Base-by-base conservation (phyloP, 2,888 invertebrate genomes). In the Zaprionus bogoriensis region DNA sequence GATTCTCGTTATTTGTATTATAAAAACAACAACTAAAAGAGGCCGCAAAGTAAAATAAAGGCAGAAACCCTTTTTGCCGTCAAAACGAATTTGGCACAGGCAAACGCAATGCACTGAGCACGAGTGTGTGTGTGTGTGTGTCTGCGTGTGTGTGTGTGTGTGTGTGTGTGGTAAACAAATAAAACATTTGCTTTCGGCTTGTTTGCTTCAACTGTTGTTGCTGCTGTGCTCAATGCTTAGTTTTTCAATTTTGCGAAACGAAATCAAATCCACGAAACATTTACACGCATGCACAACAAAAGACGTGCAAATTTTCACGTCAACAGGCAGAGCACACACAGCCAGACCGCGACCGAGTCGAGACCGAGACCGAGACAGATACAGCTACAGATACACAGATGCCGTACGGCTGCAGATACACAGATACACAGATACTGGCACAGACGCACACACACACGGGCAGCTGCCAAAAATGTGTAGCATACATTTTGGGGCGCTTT, bases 241-340 rank as follows among this genome's bases (percentile, higher is more conserved):
- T 83, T 81, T 81, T 81, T 77, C 87, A 84, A 86, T 86, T 63
- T 77, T 62, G 42, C 58, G 71, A 80, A 80, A 74, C 66, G 80
- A 84, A 86, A 83, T 78, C 87, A 69, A 74, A 74, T 74, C 74
- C 81, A 76, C 61, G 78, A 60, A 74, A 77, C 75, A 87, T 84
- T 87, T 81, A 84, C 81, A 82, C 80, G 80, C 87, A 77, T 80
- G 85, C 85, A 86, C 87, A 80, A 87, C 87, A 87, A 77, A 84
- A 81, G 87, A 80, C 87, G 80, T 80, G 80, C 78, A 80, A 80
- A 87, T 87, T 84, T 81, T 84, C 85, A 87, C 82, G 75, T 87
- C 87, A 85, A 87, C 87, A 84, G 86, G 77, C 73, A 64, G 55
- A 22, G 50, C 57, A 58, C 53, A 67, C 59, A 45, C 50, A n/a